Evolutionary conservation across 2,888 invertebrate genomes (phyloP).

Genomic region (Parthenolecanium corni): DNA sequence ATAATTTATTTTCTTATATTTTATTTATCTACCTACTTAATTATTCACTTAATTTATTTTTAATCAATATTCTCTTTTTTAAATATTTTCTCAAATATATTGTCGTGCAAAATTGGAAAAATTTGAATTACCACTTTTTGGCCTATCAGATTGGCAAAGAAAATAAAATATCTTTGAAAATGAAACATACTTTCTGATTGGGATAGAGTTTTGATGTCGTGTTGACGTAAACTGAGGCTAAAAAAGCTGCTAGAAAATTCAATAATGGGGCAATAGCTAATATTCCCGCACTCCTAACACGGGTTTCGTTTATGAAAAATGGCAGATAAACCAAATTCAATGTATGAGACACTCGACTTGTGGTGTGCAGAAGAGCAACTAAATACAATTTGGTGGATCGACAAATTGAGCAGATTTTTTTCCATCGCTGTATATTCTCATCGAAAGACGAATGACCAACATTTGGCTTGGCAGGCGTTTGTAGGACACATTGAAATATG

Average conservation of each 20-base stretch:
- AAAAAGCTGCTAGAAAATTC: slow-evolving; percentile 63
- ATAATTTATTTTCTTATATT: no score
- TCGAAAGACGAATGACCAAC: not conserved
- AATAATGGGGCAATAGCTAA: slow-evolving; percentile 60
- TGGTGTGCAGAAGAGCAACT: slow-evolving; percentile 60
- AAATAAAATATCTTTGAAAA: not conserved
- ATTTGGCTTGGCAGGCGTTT: not conserved
- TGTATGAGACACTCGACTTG: slow-evolving; percentile 73
- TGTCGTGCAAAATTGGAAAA: no score
- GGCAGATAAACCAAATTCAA: slow-evolving; percentile 79
- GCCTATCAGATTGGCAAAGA: no score
- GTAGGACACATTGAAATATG: slow-evolving; percentile 24
- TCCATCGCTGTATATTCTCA: slow-evolving; percentile 1
- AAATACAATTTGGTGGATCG: slow-evolving; percentile 36
- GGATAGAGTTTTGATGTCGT: slow-evolving; percentile 9
- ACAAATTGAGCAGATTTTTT: slow-evolving; percentile 7
- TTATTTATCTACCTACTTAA: no score
- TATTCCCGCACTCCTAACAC: slow-evolving; percentile 48
- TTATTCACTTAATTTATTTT: no score
- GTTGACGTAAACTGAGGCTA: slow-evolving; percentile 49
- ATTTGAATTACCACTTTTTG: no score
- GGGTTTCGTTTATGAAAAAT: slow-evolving; percentile 59
- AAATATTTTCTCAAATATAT: no score
- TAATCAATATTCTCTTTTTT: no score
- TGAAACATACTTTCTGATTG: slow-evolving; percentile 29